phyloP scores from a whole-genome alignment of 2,797 vertebrate species.

The Alauda arvensis region DNA sequence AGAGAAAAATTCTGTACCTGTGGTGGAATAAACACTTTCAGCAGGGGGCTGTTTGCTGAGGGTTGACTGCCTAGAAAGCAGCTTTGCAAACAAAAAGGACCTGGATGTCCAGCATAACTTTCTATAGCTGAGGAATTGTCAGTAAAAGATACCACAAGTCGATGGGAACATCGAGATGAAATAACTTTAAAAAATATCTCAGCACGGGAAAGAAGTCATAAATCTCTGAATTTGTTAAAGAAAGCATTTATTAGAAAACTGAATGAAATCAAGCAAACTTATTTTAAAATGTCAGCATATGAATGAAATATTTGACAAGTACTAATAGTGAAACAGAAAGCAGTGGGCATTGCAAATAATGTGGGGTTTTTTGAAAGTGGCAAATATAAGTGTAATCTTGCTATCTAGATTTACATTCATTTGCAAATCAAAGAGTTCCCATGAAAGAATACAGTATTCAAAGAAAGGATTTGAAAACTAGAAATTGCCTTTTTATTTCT shows the following conservation, averaged over 20 bases:
- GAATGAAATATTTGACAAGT: background rate
- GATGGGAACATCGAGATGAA: background rate
- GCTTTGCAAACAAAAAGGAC: background rate
- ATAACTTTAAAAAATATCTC: background rate
- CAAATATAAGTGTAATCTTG: background rate
- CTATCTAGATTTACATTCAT: background rate
- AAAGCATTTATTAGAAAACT: background rate
- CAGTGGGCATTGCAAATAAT: background rate
- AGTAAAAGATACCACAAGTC: background rate
- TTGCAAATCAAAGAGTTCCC: constrained; percentile 8
- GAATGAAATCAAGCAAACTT: background rate
- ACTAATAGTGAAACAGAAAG: background rate
- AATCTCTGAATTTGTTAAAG: background rate
- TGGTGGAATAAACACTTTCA: background rate
- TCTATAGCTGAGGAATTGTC: background rate
- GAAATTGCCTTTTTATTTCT: background rate
- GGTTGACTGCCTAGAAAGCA: background rate
- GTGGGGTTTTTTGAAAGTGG: background rate
- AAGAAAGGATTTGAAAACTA: background rate
- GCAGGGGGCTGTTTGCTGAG: background rate
- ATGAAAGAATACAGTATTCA: background rate
- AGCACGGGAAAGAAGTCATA: background rate
- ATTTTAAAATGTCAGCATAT: background rate
- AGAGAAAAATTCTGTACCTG: background rate
- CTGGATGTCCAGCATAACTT: background rate